Base-by-base conservation (phyloP, 2,888 invertebrate genomes). In the Argyresthia goedartella region DNA sequence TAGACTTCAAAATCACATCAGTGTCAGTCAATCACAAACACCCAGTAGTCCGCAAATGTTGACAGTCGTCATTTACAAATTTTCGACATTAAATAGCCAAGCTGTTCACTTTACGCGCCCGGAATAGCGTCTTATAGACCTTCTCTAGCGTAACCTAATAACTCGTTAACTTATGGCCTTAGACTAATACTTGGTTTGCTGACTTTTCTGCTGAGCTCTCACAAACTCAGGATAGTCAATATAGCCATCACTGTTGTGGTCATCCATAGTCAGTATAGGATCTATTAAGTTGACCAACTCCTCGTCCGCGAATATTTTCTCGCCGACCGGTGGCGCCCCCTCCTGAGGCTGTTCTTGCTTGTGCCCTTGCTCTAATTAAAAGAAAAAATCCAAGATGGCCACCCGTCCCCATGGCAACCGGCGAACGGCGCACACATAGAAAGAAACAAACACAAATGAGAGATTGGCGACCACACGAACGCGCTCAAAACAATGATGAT, bases 211-310 rank as follows among this genome's bases (percentile, higher is more conserved):
- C 70, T 96, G 96, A 1, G 96, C 95, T 59, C 92, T 90, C 34
- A 97, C 92, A 74, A 98, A 98, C 82, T 98, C 97, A 0, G 96
- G 94, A 77, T 98, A 98, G 73, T 97, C 97, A 60, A 98, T 97
- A 68, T 89, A 97, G 1, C 98, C 97, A 68, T 98, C 98, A 54
- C 87, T 88, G 67, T 95, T 95, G 53, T 90, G 90, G 69, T 98
- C 98, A 66, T 98, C 98, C 90, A 95, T 95, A 60, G 91, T 91
- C 51, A 98, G 81, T 62, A 98, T 98, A 0, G 97, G 96, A 72
- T 96, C 96, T 60, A 98, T 97, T 72, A 98, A 89, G 52, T 92
- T 91, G 1, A 92, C 87, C 52, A 98, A 74, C 76, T 97, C 97
- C 8, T 93, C 93, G 64, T 97, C 96, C 50, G 89, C 90, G 79